Conservation (phyloP, 2,113 vertebrate species). For the Tonatia bakeri region DNA sequence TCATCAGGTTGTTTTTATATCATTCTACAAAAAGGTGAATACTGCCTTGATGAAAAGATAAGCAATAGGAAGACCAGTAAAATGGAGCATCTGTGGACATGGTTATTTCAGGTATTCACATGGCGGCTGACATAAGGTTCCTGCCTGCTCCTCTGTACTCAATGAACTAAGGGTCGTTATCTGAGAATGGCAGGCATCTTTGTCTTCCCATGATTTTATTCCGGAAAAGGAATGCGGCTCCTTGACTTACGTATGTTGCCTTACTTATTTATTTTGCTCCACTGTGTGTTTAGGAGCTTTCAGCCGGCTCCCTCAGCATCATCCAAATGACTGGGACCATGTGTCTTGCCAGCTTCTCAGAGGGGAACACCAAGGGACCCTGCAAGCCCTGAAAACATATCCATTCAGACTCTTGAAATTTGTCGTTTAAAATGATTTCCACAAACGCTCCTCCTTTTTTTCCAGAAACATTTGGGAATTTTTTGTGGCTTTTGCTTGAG, state of each 20-base stretch:
- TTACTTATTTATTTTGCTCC: conserved; percentile 68
- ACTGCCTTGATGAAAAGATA: conserved; percentile 60
- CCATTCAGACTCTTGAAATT: conserved; percentile 17
- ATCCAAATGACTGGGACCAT: conserved; percentile 60
- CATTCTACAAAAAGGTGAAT: conserved; percentile 63
- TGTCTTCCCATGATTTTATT: conserved; percentile 66
- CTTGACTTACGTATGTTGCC: conserved; percentile 67
- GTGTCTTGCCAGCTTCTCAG: conserved; percentile 66
- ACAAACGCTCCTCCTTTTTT: neutral
- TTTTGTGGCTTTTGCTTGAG: neutral
- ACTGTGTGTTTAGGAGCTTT: conserved; percentile 64
- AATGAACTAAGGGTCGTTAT: conserved; percentile 73
- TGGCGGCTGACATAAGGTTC: conserved; percentile 69
- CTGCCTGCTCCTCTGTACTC: conserved; percentile 50
- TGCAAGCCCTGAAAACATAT: neutral
- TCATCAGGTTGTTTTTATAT: conserved; percentile 74
- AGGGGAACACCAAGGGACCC: conserved; percentile 25
- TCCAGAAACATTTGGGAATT: neutral
- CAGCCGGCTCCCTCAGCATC: conserved; percentile 52
- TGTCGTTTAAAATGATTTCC: conserved; percentile 41
- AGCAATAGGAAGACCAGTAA: conserved; percentile 63
- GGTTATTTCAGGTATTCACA: conserved; percentile 73
- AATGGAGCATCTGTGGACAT: conserved; percentile 63
- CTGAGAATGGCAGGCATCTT: conserved; percentile 68
- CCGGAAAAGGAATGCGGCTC: conserved; percentile 55